Conservation (phyloP, 2,113 vertebrate species). For the Ochotona curzoniae region DNA sequence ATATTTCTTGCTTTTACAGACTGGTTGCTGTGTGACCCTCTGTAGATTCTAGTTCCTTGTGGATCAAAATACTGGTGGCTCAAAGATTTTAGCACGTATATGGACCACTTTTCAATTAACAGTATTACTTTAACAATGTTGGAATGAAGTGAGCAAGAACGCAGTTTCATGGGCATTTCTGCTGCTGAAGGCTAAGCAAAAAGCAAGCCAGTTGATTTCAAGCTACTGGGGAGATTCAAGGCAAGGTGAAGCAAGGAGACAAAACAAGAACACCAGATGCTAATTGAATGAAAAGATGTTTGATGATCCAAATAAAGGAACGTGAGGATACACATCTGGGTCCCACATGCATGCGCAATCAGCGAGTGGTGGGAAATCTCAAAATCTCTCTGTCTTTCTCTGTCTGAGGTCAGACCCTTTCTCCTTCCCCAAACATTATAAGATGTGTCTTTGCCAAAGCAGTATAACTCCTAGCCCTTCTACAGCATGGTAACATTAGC, state of each 20-base stretch:
- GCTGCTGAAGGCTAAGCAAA: background rate
- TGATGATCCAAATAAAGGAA: background rate
- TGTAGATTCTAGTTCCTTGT: background rate
- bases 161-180: background rate
- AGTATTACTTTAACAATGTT: constrained; percentile 35
- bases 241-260: background rate
- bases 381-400: background rate
- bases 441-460: background rate
- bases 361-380: background rate
- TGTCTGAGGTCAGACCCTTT: background rate
- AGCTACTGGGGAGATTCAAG: constrained; percentile 22
- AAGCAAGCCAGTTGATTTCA: background rate
- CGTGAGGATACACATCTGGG: background rate
- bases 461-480: background rate
- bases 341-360: background rate
- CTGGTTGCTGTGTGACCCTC: background rate
- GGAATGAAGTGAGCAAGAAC: background rate
- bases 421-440: background rate
- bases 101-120: background rate
- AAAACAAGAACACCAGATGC: background rate
- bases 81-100: constrained; percentile 1
- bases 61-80: background rate
- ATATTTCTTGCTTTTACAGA: background rate
- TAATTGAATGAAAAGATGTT: background rate
- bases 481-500: background rate